phyloP scores from a whole-genome alignment of 2,888 invertebrate genomes.

The Parasteatoda lunata region DNA sequence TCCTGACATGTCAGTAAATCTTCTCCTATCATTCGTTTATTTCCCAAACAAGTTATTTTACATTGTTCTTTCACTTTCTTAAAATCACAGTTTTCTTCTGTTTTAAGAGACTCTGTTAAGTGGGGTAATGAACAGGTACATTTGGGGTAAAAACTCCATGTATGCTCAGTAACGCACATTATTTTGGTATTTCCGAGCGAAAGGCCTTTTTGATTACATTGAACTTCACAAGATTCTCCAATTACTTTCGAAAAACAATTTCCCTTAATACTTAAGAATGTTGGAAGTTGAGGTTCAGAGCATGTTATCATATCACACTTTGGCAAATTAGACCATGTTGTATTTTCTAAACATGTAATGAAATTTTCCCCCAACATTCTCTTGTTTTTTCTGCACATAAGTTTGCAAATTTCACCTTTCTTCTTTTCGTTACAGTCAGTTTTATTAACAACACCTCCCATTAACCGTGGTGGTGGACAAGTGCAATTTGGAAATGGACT shows the following conservation, averaged over 20 bases:
- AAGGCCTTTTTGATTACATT: neutral
- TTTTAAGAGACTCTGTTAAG: neutral
- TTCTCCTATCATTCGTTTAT: neutral
- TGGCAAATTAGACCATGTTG: neutral
- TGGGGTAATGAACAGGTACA: constrained; percentile 16
- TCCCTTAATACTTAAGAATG: neutral
- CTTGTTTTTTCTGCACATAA: neutral
- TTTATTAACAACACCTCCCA: neutral
- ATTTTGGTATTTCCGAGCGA: neutral
- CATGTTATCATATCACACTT: neutral
- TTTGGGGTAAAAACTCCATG: constrained; percentile 5
- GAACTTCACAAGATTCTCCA: neutral
- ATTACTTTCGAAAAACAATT: neutral
- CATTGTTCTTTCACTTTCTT: neutral
- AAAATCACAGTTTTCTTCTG: neutral
- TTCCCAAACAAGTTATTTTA: neutral
- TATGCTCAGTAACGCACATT: neutral
- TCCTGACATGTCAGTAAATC: neutral
- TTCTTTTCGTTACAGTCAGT: neutral
- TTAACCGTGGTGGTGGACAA: constrained; percentile 1
- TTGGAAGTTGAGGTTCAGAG: neutral
- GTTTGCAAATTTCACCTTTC: neutral
- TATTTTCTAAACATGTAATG: neutral
- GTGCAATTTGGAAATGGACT: constrained; percentile 17
- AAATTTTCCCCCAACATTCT: neutral